These are phyloP conservation scores for Cryptoleucopteryx plumbea DNA, from an alignment of 2,113 vertebrate genomes.

Conservation along the genomic window DNA sequence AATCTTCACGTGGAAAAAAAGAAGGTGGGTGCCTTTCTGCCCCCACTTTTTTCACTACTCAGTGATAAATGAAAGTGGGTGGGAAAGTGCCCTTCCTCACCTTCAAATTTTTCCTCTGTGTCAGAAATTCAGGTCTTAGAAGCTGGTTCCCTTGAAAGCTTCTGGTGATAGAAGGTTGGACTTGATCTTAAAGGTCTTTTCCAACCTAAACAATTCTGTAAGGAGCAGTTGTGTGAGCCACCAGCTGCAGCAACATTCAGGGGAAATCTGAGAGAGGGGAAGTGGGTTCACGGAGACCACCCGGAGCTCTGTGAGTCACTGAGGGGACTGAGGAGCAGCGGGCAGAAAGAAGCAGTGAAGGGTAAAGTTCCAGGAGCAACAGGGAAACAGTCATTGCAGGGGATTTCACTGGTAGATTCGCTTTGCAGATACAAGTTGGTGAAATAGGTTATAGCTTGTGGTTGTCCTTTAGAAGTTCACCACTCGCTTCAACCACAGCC, in stretches of 20 bases:
- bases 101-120: not conserved
- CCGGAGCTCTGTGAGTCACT: not conserved
- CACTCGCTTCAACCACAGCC: not conserved
- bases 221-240: not conserved
- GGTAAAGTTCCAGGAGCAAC: not conserved
- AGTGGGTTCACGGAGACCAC: not conserved
- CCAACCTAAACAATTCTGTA: too few relatives aligned
- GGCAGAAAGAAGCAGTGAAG: not conserved
- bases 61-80: not conserved
- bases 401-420: not conserved
- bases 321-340: rapidly evolving
- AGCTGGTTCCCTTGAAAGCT: not conserved
- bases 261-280: not conserved
- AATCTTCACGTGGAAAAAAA: not conserved
- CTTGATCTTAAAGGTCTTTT: too few relatives aligned
- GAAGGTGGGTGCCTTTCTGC: not conserved
- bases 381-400: not conserved
- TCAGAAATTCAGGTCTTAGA: not conserved
- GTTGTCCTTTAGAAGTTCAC: not conserved
- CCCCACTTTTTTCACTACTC: not conserved
- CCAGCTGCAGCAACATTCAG: not conserved
- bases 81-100: not conserved
- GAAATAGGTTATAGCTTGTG: not conserved
- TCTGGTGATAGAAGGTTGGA: not conserved
- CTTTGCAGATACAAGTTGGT: not conserved